Evolutionary conservation across 2,113 vertebrate species (phyloP), one percentile per base, ranked within the genome.

Genomic region (Paracanthobrama guichenoti): DNA sequence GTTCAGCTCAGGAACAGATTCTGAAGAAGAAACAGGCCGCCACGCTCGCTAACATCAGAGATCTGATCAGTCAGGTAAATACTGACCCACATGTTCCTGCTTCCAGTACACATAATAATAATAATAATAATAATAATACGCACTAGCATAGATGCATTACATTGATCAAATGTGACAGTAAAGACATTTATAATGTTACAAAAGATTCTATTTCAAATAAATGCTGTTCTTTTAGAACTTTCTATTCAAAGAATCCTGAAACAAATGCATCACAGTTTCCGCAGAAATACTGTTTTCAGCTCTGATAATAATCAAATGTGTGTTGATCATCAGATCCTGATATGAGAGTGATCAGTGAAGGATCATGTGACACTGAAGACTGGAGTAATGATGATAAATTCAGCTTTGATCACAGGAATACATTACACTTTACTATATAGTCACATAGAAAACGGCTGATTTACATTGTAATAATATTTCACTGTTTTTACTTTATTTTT

Each of bases 11-110:
- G 11, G 96, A 97, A 91, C 93, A 94, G 87, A 94, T 90, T 80
- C 94, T 98, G 88, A 95, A 96, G 87, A 95, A 95, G 92, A 98
- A 96, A 89, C 97, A 99, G 86, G 92, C 92, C 0, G 94, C 92
- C 2, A 96, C 94, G 26, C 90, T 98, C 85, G 94, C 95, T n/a
- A 90, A 94, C 77, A 96, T 99, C 91, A 96, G 92, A 90, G 92
- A 91, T 31, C 89, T 94, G 62, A 95, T 94, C 87, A 94, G 94
- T 81, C 95, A 98, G 96, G 97, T 99, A 92, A 89, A 46, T 8
- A 53, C 48, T n/a, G 20, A 16, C 26, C 6, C 42, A 44, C 9
- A 39, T 39, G 39, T 7, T 39, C 6, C 39, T 39, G 35, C 35
- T 3, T 35, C 31, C 35, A 35, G 35, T 35, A 3, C 39, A 39